These are phyloP conservation scores for Nasalis larvatus DNA, from an alignment of 2,113 vertebrate genomes.

Conservation along the genomic window DNA sequence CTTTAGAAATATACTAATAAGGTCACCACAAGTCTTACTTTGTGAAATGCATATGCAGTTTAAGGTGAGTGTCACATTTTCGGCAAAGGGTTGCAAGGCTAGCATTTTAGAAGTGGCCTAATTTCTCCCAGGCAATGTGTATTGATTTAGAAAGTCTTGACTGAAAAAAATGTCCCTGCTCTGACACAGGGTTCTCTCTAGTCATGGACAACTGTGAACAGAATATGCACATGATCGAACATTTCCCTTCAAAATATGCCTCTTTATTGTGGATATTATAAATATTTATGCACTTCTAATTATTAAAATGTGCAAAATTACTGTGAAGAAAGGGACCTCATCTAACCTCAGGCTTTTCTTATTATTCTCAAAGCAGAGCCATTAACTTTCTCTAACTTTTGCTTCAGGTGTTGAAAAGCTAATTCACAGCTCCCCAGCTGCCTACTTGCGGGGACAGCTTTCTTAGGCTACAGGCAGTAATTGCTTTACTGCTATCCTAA, in stretches of 20 bases:
- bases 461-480: slow-evolving; percentile 61
- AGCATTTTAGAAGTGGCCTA: background rate
- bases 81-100: background rate
- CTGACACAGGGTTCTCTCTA: background rate
- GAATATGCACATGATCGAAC: background rate
- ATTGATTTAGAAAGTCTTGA: background rate
- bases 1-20: background rate
- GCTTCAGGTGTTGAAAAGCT: slow-evolving; percentile 73
- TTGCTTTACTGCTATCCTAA: slow-evolving; percentile 48
- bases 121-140: background rate
- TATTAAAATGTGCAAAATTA: slow-evolving; percentile 69
- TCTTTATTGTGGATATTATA: slow-evolving; percentile 55
- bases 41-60: background rate
- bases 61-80: background rate
- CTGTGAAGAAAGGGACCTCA: slow-evolving; percentile 52
- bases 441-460: slow-evolving; percentile 58
- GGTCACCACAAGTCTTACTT: background rate
- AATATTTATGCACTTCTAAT: slow-evolving; percentile 55
- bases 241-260: background rate
- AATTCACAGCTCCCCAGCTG: slow-evolving; percentile 67
- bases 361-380: slow-evolving; percentile 62
- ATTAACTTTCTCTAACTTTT: slow-evolving; percentile 66
- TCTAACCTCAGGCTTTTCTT: slow-evolving; percentile 55
- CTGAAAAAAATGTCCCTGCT: background rate
- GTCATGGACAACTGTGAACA: background rate